Conservation (phyloP, 2,797 vertebrate genomes). For the Phrynocephalus forsythii region DNA sequence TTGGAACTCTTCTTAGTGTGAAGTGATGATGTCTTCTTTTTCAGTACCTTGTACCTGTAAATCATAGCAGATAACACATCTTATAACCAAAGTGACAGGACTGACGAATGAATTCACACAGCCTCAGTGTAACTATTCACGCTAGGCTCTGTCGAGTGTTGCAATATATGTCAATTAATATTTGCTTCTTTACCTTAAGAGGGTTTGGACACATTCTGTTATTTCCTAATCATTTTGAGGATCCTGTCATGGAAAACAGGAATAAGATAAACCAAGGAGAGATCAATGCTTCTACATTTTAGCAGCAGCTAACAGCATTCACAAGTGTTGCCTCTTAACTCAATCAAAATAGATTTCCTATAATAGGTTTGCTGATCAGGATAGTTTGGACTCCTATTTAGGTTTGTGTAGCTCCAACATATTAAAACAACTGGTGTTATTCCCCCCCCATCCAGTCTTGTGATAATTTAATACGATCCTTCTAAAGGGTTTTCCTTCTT, state of each 20-base stretch:
- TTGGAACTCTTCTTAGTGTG: conserved; percentile 74
- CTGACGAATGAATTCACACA: conserved; percentile 83
- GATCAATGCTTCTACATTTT: conserved; percentile 54
- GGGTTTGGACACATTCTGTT: conserved; percentile 69
- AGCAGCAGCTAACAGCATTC: conserved; percentile 44
- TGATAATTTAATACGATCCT: conserved; percentile 47
- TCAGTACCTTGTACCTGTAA: conserved; percentile 79
- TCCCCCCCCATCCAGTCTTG: conserved; percentile 26
- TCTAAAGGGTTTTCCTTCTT: neutral
- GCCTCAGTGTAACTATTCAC: conserved; percentile 82
- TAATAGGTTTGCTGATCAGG: conserved; percentile 52
- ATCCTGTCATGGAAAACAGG: conserved; percentile 53
- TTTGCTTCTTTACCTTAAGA: conserved; percentile 83
- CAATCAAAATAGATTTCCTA: conserved; percentile 55
- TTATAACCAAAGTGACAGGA: conserved; percentile 83
- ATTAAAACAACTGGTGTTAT: conserved; percentile 43
- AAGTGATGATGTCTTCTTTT: conserved; percentile 77
- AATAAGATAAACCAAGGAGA: conserved; percentile 53
- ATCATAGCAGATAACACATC: conserved; percentile 80
- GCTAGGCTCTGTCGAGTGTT: conserved; percentile 79
- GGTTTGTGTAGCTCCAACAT: conserved; percentile 44
- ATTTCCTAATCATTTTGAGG: conserved; percentile 65
- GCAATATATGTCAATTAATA: conserved; percentile 83
- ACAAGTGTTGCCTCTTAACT: conserved; percentile 50
- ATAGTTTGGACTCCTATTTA: conserved; percentile 37